Base-by-base conservation (phyloP, 2,113 vertebrate species). In the Albula glossodonta region DNA sequence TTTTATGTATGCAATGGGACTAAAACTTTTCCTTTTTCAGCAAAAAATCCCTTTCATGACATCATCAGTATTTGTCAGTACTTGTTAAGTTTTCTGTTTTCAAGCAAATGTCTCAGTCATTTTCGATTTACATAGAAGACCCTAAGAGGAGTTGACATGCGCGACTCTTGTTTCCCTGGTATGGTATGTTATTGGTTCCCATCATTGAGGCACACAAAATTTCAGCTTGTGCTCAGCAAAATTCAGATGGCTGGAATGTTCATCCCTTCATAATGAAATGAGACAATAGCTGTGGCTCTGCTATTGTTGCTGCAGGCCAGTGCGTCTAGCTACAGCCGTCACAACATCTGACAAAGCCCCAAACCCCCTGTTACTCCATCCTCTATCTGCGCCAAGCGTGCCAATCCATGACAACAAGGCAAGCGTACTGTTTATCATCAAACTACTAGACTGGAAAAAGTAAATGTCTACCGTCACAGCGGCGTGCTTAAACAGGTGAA, bases 161-260 rank as follows among this genome's bases (percentile, higher is more conserved):
- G 31, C 31, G 31, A 1, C 31, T 41, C 31, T 41, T 41, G 31
- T 41, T 41, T 41, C 31, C 31, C 31, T 41, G 31, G 31, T 41
- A 41, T 41, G 31, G 31, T 41, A 41, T 41, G 31, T 41, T 41
- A 41, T 41, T 41, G 31, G 31, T 41, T 41, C 31, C 31, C 31
- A 41, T 41, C 31, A 41, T 41, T 41, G 31, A 41, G 31, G 31
- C 31, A 41, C 31, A 41, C 31, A 41, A 41, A 41, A 41, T 41
- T 84, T 89, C 87, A 78, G 83, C 80, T 51, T 81, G 84, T 48
- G 78, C 57, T 90, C 89, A 90, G 89, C 90, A 88, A 87, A 88
- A 90, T 89, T 89, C 83, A 48, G 78, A 60, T 83, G 88, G 90
- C 86, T 87, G 86, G 89, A 92, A 91, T 92, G 90, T 92, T 90